Base-by-base conservation (phyloP, 2,888 invertebrate species). In the Dexiosoma caninum region DNA sequence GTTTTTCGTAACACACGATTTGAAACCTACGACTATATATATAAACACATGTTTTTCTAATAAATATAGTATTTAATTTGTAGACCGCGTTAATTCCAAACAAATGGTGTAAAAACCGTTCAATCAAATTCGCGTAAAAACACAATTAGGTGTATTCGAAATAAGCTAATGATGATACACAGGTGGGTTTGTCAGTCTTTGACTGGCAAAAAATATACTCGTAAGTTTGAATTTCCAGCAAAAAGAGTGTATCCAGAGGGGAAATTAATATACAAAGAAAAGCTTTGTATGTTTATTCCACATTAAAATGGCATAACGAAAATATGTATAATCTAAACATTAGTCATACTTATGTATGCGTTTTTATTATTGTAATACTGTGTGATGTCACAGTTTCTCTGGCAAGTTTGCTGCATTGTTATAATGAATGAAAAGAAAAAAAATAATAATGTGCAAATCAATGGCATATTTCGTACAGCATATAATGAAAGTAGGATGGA, bases 81-180 rank as follows among this genome's bases (percentile, higher is more conserved):
- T n/a, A n/a, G n/a, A n/a, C n/a, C n/a, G n/a, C n/a, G n/a, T n/a
- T n/a, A n/a, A n/a, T n/a, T n/a, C n/a, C n/a, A n/a, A n/a, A n/a
- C n/a, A n/a, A n/a, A n/a, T n/a, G n/a, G n/a, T n/a, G n/a, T n/a
- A n/a, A n/a, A n/a, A n/a, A n/a, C n/a, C n/a, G n/a, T n/a, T n/a
- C n/a, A n/a, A n/a, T n/a, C n/a, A n/a, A n/a, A n/a, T n/a, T n/a
- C n/a, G n/a, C n/a, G n/a, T n/a, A n/a, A n/a, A n/a, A n/a, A n/a
- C n/a, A n/a, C n/a, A n/a, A n/a, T n/a, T n/a, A n/a, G n/a, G n/a
- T n/a, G n/a, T 19, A 9, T 1, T 44, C 7, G 30, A 23, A 49
- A 59, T 8, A 42, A 60, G 69, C 16, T 59, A 75, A 77, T 76
- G 78, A 79, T 72, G 75, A 66, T 72, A 62, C 76, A 49, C 32